Conservation (phyloP, 2,113 vertebrate genomes). For the Mesocricetus auratus region DNA sequence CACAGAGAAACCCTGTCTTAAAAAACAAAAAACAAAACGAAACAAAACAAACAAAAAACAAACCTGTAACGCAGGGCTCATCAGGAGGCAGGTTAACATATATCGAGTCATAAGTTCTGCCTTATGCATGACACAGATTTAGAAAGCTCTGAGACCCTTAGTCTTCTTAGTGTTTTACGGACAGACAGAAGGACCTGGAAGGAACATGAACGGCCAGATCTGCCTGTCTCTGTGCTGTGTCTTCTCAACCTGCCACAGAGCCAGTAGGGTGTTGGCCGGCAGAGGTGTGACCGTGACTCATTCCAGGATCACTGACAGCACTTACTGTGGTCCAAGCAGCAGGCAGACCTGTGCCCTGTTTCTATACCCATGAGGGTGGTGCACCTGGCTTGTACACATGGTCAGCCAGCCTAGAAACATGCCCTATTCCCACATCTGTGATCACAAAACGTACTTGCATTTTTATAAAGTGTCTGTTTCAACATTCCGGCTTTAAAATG, state of each 20-base stretch:
- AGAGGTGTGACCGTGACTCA: background rate
- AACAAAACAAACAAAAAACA: no score
- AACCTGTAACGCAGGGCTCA: background rate
- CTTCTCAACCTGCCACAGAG: background rate
- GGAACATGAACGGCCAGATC: background rate
- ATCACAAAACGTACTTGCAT: background rate
- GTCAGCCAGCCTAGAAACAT: background rate
- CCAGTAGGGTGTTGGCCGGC: background rate
- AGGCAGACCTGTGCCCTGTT: background rate
- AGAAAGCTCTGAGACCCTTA: background rate
- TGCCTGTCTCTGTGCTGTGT: background rate
- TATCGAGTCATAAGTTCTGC: background rate
- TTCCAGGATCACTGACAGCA: background rate
- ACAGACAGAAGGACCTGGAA: background rate
- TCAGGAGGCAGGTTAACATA: background rate
- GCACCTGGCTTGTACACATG: background rate
- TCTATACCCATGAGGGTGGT: background rate
- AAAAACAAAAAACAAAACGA: no score
- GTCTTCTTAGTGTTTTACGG: background rate
- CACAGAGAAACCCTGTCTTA: no score
- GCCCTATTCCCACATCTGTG: no score
- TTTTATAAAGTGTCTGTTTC: background rate
- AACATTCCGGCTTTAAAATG: background rate
- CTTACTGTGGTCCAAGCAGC: background rate
- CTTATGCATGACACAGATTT: background rate